Percentiles rank a stretch among this genome's conserved stretches.
Conservation (phyloP, 2,888 invertebrate genomes). For the Lepidocyrtoides sp. region DNA sequence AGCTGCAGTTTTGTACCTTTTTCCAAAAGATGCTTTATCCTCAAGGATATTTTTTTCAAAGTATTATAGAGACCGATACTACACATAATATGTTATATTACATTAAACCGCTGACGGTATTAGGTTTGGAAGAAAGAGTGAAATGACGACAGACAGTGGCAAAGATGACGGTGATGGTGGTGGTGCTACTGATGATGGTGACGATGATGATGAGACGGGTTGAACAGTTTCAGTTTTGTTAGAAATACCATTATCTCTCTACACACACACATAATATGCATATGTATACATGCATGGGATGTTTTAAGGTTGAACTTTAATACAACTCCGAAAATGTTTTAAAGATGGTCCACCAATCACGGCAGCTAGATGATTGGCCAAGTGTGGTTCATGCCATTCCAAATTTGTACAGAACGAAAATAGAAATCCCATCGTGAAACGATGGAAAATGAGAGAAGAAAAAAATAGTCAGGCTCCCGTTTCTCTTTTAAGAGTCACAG, state of each 20-base stretch:
- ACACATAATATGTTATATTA: not conserved
- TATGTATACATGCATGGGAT: conserved; percentile 59
- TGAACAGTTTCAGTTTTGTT: conserved; percentile 47
- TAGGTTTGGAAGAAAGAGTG: conserved; percentile 25
- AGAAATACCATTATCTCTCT: conserved; percentile 21
- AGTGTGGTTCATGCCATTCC: conserved; percentile 86
- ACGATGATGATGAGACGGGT: conserved; percentile 17
- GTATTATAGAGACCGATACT: no score
- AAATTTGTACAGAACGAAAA: conserved; percentile 86
- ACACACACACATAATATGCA: conserved; percentile 9
- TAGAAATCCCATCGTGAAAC: conserved; percentile 81
- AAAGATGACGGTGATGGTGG: conserved; percentile 12
- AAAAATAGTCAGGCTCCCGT: conserved; percentile 76
- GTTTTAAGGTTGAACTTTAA: conserved; percentile 80
- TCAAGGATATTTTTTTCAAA: conserved; percentile 75
- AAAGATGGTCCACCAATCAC: conserved; percentile 85
- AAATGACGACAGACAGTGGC: conserved; percentile 32
- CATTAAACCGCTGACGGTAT: not conserved
- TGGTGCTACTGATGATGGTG: not conserved
- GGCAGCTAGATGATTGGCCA: conserved; percentile 85
- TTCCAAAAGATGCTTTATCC: conserved; percentile 79
- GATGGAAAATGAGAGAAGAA: conserved; percentile 55
- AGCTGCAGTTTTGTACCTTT: conserved; percentile 85
- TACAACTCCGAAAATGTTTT: conserved; percentile 78
- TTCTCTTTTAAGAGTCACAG: not conserved